Conservation (phyloP, 2,113 vertebrate genomes). For the Rhinolophus sinicus region DNA sequence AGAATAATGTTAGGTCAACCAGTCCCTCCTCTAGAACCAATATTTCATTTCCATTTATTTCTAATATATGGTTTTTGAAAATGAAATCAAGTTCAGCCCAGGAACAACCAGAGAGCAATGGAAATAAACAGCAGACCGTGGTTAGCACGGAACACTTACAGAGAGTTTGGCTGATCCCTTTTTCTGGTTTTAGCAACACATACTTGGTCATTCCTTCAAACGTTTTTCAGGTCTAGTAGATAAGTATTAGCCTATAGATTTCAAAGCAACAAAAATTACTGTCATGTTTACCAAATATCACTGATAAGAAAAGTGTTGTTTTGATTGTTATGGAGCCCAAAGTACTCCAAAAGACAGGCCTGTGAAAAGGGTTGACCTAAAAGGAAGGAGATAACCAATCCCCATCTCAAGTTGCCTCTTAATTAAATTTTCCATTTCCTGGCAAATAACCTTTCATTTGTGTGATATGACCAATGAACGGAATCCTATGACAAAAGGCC, state of each 20-base stretch:
- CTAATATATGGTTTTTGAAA: conserved; percentile 41
- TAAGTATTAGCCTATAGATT: neutral
- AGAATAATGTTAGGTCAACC: neutral
- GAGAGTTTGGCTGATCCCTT: neutral
- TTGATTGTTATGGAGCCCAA: neutral
- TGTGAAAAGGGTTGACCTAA: neutral
- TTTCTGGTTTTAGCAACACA: conserved; percentile 26
- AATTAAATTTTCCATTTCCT: neutral
- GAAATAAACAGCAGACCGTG: neutral
- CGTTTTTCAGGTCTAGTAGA: neutral
- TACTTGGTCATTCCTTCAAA: conserved; percentile 32
- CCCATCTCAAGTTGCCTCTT: neutral
- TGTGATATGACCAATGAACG: neutral
- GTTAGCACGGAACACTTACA: neutral
- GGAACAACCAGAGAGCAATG: neutral
- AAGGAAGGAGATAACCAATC: neutral
- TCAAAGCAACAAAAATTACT: neutral
- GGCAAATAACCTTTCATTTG: neutral
- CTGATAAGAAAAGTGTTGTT: neutral
- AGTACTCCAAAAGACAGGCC: neutral
- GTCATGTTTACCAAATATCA: neutral
- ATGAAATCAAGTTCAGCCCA: neutral
- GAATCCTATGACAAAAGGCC: neutral
- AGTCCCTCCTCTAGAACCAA: neutral
- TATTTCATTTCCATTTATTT: conserved; percentile 54